phyloP scores from a whole-genome alignment of 2,888 invertebrate species.

The Geophilus truncorum region DNA sequence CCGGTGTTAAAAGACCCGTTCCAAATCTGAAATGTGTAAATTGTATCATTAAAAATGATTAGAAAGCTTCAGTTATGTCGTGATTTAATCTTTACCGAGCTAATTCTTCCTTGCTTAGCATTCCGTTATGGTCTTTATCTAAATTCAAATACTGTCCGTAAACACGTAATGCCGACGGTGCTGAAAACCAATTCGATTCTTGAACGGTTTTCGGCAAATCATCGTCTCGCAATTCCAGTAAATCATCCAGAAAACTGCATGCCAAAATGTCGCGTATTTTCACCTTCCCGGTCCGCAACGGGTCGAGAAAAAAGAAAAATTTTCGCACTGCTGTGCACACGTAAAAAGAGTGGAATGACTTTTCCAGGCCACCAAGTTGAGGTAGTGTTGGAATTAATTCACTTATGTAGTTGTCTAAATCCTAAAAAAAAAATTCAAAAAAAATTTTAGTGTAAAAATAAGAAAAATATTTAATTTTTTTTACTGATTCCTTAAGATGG shows the following conservation, averaged over 20 bases:
- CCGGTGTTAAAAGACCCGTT: conserved; percentile 81
- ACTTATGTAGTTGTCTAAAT: conserved; percentile 89
- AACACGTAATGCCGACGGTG: conserved; percentile 78
- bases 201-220: conserved; percentile 75
- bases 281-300: conserved; percentile 77
- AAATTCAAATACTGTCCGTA: conserved; percentile 91
- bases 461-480: conserved; percentile 34
- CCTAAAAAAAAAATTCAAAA: conserved; percentile 56
- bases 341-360: conserved; percentile 92
- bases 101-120: conserved; percentile 86
- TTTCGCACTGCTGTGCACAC: conserved; percentile 93
- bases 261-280: conserved; percentile 86
- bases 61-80: conserved; percentile 38
- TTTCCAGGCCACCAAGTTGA: conserved; percentile 82
- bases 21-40: conserved; percentile 60
- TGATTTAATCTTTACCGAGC: conserved; percentile 72
- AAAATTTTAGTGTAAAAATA: not conserved
- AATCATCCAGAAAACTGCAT: conserved; percentile 84
- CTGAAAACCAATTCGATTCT: conserved; percentile 88
- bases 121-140: conserved; percentile 91
- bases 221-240: conserved; percentile 81
- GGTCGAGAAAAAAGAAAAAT: conserved; percentile 93
- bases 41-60: not conserved
- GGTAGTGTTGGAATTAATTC: conserved; percentile 88
- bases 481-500: conserved; percentile 74